Conservation (phyloP, 2,888 invertebrate genomes). For the Ormyrus nitidulus region DNA sequence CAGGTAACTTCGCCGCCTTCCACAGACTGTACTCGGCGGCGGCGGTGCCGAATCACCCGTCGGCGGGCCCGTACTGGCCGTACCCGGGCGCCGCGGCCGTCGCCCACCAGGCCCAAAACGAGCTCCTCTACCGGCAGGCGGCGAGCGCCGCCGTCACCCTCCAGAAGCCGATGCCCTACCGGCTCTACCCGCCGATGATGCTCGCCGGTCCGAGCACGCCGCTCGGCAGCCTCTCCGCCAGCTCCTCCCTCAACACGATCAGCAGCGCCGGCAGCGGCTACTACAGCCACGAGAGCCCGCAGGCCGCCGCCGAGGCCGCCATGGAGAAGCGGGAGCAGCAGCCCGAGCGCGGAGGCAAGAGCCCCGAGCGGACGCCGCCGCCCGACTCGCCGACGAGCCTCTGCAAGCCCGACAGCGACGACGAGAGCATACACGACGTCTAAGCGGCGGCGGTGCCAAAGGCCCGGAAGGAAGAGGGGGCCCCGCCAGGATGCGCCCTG, state of each 20-base stretch:
- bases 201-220: constrained; percentile 84
- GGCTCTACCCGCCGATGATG: constrained; percentile 78
- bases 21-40: constrained; percentile 91
- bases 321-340: constrained; percentile 67
- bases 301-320: constrained; percentile 55
- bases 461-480: constrained; percentile 27
- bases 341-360: constrained; percentile 66
- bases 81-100: constrained; percentile 78
- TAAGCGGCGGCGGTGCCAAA: constrained; percentile 59
- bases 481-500: constrained; percentile 57
- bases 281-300: constrained; percentile 45
- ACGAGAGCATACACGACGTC: constrained; percentile 74
- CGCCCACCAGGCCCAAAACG: constrained; percentile 78
- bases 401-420: constrained; percentile 69
- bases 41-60: constrained; percentile 70
- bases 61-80: constrained; percentile 72
- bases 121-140: constrained; percentile 89
- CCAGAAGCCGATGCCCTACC: constrained; percentile 90
- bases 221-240: constrained; percentile 78
- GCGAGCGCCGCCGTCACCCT: constrained; percentile 86
- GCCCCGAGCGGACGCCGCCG: constrained; percentile 65
- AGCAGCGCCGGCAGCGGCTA: constrained; percentile 59
- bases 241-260: constrained; percentile 75
- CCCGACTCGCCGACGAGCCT: constrained; percentile 70
- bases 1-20: constrained; percentile 98